phyloP scores from a whole-genome alignment of 2,888 invertebrate genomes.

The Idaea straminata region DNA sequence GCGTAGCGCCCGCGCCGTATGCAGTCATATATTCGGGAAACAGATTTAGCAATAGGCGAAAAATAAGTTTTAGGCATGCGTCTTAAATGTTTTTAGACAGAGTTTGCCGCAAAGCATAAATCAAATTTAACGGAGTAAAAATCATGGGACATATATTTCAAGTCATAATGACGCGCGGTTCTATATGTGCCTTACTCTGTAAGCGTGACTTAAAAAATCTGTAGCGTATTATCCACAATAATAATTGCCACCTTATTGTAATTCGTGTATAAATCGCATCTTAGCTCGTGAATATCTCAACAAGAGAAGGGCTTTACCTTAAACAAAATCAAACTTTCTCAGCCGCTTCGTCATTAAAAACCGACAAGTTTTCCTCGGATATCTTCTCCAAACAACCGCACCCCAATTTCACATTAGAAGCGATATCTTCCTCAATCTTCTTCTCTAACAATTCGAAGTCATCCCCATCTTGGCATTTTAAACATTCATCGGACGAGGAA shows the following conservation, averaged over 20 bases:
- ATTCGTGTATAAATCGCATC: no score
- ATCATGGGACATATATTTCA: no score
- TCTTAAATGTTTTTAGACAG: no score
- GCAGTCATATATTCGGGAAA: background rate
- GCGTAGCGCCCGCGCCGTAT: background rate
- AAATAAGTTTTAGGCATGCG: background rate
- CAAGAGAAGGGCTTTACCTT: background rate
- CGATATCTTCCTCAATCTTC: slow-evolving; percentile 62
- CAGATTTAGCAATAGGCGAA: background rate
- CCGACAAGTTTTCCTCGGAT: slow-evolving; percentile 67
- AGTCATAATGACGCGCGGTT: no score
- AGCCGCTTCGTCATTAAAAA: slow-evolving; percentile 48
- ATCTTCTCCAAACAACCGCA: slow-evolving; percentile 64
- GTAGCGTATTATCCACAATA: no score
- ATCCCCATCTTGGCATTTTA: slow-evolving; percentile 59
- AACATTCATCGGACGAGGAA: slow-evolving; percentile 70
- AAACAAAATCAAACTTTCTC: slow-evolving; percentile 35
- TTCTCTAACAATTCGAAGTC: slow-evolving; percentile 66
- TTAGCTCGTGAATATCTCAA: no score
- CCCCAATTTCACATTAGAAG: slow-evolving; percentile 39
- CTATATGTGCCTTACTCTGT: no score
- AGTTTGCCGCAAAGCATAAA: no score
- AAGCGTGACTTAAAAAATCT: no score
- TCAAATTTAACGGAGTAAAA: no score
- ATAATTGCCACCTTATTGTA: no score